phyloP scores from a whole-genome alignment of 2,113 vertebrate genomes.

The Oreochromis spilurus region DNA sequence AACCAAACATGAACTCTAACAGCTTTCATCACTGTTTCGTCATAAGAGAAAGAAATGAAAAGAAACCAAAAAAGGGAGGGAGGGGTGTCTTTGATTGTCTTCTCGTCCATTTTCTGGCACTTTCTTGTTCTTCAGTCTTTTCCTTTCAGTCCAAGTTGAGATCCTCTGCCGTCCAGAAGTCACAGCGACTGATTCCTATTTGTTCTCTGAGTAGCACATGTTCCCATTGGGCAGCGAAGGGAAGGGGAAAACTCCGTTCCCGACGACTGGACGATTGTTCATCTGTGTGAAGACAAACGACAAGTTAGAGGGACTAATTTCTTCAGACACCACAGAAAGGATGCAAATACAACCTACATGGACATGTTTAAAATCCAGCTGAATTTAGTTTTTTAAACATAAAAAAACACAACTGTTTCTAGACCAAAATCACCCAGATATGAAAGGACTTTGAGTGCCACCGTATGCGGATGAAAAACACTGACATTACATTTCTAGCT shows the following conservation, averaged over 20 bases:
- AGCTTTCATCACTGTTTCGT: not conserved
- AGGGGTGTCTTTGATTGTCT: not conserved
- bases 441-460: not conserved
- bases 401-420: not conserved
- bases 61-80: not conserved
- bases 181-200: constrained; percentile 36
- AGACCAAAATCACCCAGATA: not conserved
- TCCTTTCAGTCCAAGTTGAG: not conserved
- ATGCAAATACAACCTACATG: not conserved
- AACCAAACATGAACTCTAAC: not conserved
- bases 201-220: constrained; percentile 56
- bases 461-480: not conserved
- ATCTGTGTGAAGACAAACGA: constrained; percentile 42
- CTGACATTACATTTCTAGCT: not conserved
- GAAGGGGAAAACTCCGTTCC: constrained; percentile 36
- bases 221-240: constrained; percentile 38
- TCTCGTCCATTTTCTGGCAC: not conserved
- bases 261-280: constrained; percentile 32
- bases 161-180: not conserved
- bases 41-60: not conserved
- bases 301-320: not conserved
- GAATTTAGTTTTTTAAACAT: not conserved
- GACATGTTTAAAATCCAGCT: not conserved
- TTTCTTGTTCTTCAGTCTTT: constrained; percentile 22
- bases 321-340: not conserved